Evolutionary conservation across 2,113 vertebrate genomes (phyloP).

Genomic region (Tragelaphus imberbis): DNA sequence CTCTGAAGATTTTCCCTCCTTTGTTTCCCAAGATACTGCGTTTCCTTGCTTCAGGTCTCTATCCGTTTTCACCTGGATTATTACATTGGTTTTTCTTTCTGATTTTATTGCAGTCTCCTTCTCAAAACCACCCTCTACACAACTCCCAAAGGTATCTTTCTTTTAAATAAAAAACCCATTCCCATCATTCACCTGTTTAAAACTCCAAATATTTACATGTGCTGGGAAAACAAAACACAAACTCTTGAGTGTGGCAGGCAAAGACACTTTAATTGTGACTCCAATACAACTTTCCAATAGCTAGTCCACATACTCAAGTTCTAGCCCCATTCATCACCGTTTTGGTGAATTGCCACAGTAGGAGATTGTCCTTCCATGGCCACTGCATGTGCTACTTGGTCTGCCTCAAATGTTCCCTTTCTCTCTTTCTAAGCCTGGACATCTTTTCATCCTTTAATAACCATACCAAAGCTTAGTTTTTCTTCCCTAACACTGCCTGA

Average conservation of each 20-base stretch:
- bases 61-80: not conserved
- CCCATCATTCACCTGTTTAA: not conserved
- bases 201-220: not conserved
- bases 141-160: not conserved
- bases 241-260: not conserved
- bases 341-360: not conserved
- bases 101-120: not conserved
- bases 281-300: not conserved
- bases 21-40: not conserved
- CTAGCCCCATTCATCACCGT: not conserved
- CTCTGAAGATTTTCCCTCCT: not conserved
- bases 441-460: slow-evolving; percentile 4
- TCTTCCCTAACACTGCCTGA: not conserved
- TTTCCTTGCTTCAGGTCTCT: not conserved
- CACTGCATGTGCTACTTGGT: not conserved
- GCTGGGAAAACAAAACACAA: not conserved
- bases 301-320: not conserved
- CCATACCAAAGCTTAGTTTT: not conserved
- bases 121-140: not conserved
- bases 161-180: not conserved
- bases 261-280: not conserved
- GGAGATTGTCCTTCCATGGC: not conserved
- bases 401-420: not conserved
- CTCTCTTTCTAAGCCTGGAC: not conserved
- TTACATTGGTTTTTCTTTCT: not conserved